Conservation (phyloP, 2,888 invertebrate genomes). For the Dryobotodes eremita region DNA sequence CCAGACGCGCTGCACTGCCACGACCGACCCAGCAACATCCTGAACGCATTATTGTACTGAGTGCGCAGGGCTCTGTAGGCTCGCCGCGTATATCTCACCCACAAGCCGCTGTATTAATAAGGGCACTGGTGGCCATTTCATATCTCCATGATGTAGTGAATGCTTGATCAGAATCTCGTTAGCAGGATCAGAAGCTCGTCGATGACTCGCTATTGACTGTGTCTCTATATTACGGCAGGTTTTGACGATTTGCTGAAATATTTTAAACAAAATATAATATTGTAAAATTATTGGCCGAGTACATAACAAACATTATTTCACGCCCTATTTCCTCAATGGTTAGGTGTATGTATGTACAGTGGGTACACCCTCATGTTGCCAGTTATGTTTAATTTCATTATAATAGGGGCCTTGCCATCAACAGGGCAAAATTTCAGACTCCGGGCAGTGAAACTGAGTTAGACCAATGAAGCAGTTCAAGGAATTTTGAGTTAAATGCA, state of each 20-base stretch:
- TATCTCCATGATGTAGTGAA: background rate
- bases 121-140: background rate
- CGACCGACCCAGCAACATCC: no score
- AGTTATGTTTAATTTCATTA: no score
- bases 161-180: background rate
- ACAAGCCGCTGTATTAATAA: no score
- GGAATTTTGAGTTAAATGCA: background rate
- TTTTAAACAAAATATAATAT: background rate
- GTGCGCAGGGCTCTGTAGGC: no score
- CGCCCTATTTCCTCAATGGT: background rate
- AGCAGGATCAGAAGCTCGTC: background rate
- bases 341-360: background rate
- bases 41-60: no score
- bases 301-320: background rate
- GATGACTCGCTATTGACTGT: background rate
- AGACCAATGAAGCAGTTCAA: background rate
- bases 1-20: no score
- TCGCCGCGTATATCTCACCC: no score
- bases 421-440: background rate
- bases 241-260: conserved; percentile 4
- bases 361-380: no score
- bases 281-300: background rate
- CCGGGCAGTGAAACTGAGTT: background rate
- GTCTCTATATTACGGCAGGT: background rate
- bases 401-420: no score